phyloP scores from a whole-genome alignment of 2,888 invertebrate genomes.

The Drosophila helvetica region DNA sequence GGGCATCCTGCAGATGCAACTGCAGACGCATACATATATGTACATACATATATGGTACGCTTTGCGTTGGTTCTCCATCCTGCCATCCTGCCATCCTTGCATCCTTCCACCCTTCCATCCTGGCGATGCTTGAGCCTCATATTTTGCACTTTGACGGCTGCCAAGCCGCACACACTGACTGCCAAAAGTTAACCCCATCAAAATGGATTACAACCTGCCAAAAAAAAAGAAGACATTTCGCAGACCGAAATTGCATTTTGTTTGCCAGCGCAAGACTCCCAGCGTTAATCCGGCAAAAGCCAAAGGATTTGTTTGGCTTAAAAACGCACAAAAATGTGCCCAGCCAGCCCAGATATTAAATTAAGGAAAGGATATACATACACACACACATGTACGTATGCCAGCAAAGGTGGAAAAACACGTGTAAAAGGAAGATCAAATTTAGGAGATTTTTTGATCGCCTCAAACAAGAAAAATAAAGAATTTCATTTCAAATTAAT shows the following conservation, averaged over 20 bases:
- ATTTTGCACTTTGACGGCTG: conserved; percentile 45
- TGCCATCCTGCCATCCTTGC: no score
- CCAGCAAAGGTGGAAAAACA: no score
- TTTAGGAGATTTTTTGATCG: neutral
- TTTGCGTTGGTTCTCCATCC: neutral
- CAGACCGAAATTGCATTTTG: conserved; percentile 10
- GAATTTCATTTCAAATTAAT: neutral
- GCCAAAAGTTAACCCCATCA: conserved; percentile 20
- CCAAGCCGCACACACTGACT: conserved; percentile 23
- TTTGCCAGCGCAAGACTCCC: neutral
- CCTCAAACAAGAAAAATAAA: no score
- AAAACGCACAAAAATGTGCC: neutral
- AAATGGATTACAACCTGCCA: neutral
- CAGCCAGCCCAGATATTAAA: neutral
- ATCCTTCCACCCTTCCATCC: conserved; percentile 1
- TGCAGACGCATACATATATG: conserved; percentile 10
- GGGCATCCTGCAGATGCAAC: conserved; percentile 36
- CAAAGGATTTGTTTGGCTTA: neutral
- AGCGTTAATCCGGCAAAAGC: neutral
- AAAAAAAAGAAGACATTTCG: neutral
- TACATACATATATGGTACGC: neutral
- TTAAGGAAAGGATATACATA: neutral
- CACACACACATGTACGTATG: no score
- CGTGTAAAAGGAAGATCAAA: neutral
- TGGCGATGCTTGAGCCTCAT: conserved; percentile 41